phyloP scores from a whole-genome alignment of 2,797 vertebrate species.

The Pipistrellus pygmaeus region DNA sequence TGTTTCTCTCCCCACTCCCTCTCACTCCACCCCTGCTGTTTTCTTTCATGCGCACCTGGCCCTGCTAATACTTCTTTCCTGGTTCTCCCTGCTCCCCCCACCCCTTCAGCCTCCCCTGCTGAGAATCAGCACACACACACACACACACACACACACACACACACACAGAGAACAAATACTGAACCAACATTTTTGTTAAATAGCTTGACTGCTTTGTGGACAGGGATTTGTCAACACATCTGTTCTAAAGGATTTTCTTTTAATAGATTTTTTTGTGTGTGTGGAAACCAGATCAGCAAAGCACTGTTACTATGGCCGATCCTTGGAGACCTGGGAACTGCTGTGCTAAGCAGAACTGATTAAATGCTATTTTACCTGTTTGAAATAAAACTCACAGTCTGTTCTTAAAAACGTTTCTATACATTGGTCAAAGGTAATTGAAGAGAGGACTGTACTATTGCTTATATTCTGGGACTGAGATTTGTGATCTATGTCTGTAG shows the following conservation, averaged over 20 bases:
- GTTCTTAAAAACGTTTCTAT: constrained; percentile 66
- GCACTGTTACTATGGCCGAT: constrained; percentile 59
- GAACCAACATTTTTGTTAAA: constrained; percentile 79
- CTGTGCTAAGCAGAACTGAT: constrained; percentile 66
- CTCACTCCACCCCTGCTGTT: neutral
- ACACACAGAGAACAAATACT: constrained; percentile 70
- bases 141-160: constrained; percentile 44
- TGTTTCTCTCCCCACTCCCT: neutral
- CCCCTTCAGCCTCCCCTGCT: neutral
- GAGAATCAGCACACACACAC: constrained; percentile 17
- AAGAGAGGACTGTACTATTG: neutral
- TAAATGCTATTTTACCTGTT: constrained; percentile 79
- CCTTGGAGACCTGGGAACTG: constrained; percentile 73
- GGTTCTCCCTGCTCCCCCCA: neutral
- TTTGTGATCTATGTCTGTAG: neutral
- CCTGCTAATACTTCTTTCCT: constrained; percentile 38
- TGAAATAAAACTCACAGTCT: constrained; percentile 67
- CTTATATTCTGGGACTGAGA: neutral
- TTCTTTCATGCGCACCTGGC: constrained; percentile 12
- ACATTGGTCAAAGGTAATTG: constrained; percentile 39
- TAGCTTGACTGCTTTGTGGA: constrained; percentile 76
- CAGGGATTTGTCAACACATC: constrained; percentile 81
- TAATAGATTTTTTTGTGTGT: constrained; percentile 63
- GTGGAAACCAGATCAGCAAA: constrained; percentile 81
- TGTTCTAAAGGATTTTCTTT: constrained; percentile 82